These are phyloP conservation scores for Agrotis ipsilon DNA, from an alignment of 2,888 invertebrate genomes.

Conservation along the genomic window DNA sequence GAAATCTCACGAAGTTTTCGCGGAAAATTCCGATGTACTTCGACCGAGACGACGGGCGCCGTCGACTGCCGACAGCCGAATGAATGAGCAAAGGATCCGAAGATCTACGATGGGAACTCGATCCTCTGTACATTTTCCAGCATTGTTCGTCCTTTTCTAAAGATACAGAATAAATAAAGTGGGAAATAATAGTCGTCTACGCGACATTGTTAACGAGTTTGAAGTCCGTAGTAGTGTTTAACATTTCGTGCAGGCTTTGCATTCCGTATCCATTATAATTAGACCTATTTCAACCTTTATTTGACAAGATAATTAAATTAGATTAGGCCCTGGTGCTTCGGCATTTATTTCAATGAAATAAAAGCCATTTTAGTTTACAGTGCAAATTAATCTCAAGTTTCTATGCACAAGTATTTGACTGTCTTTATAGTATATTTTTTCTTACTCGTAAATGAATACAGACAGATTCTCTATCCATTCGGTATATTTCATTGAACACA, in stretches of 20 bases:
- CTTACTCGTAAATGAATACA: background rate
- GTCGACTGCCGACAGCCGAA: conserved; percentile 71
- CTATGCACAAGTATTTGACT: background rate
- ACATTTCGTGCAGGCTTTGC: conserved; percentile 39
- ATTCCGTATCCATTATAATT: conserved; percentile 65
- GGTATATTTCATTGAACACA: conserved; percentile 62
- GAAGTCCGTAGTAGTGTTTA: conserved; percentile 43
- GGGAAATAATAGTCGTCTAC: conserved; percentile 34
- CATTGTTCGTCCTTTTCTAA: conserved; percentile 58
- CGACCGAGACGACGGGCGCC: conserved; percentile 68
- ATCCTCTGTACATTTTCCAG: conserved; percentile 50
- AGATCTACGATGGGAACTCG: conserved; percentile 65
- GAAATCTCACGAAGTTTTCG: conserved; percentile 72
- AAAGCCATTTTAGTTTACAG: conserved; percentile 5
- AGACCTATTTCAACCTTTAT: conserved; percentile 67
- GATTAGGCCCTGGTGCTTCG: conserved; percentile 60
- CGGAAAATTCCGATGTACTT: conserved; percentile 70
- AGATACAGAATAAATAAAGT: conserved; percentile 45
- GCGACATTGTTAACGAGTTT: conserved; percentile 55
- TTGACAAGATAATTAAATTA: conserved; percentile 69
- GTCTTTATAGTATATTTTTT: background rate
- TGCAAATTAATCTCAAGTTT: background rate
- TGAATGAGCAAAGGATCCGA: conserved; percentile 69
- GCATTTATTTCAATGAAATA: conserved; percentile 47
- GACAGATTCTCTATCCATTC: conserved; percentile 12